Percentiles rank a stretch among this genome's conserved stretches.
phyloP scores from a whole-genome alignment of 2,113 vertebrate genomes.

The Zingel zingel region DNA sequence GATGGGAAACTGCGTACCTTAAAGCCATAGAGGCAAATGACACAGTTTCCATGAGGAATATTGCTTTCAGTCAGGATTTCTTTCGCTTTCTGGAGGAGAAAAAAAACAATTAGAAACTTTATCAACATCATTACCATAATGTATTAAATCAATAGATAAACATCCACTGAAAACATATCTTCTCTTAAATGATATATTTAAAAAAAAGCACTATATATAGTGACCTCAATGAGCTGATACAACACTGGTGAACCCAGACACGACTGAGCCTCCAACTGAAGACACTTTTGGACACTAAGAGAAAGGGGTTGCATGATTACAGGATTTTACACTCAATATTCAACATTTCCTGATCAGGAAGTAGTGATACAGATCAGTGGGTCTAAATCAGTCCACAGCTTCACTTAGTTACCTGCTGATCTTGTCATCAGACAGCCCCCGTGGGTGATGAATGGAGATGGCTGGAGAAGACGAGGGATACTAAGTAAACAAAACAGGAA shows the following conservation, averaged over 20 bases:
- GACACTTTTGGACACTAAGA: slow-evolving; percentile 79
- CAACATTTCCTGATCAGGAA: not conserved
- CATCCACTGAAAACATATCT: not conserved
- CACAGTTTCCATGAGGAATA: slow-evolving; percentile 95
- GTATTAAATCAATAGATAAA: not conserved
- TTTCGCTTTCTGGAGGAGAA: slow-evolving; percentile 90
- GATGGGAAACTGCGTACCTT: slow-evolving; percentile 81
- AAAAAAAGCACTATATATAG: not conserved
- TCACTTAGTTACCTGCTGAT: slow-evolving; percentile 86
- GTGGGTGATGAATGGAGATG: slow-evolving; percentile 90
- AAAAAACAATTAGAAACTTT: slow-evolving; percentile 1
- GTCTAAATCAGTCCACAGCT: not conserved
- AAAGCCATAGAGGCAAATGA: slow-evolving; percentile 95
- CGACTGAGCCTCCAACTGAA: slow-evolving; percentile 83
- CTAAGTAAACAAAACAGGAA: slow-evolving; percentile 38
- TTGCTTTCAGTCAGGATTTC: slow-evolving; percentile 98
- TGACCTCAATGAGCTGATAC: slow-evolving; percentile 87
- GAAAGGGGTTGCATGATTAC: not conserved
- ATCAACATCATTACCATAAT: not conserved
- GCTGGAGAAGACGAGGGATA: slow-evolving; percentile 76
- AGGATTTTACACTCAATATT: not conserved
- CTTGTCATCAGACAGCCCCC: slow-evolving; percentile 96
- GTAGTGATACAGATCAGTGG: not conserved
- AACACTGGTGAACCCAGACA: slow-evolving; percentile 82
- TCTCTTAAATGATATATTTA: not conserved